Evolutionary conservation across 1,140 invertebrate species (phyloP).

Genomic region (Lordiphosa stackelbergi): DNA sequence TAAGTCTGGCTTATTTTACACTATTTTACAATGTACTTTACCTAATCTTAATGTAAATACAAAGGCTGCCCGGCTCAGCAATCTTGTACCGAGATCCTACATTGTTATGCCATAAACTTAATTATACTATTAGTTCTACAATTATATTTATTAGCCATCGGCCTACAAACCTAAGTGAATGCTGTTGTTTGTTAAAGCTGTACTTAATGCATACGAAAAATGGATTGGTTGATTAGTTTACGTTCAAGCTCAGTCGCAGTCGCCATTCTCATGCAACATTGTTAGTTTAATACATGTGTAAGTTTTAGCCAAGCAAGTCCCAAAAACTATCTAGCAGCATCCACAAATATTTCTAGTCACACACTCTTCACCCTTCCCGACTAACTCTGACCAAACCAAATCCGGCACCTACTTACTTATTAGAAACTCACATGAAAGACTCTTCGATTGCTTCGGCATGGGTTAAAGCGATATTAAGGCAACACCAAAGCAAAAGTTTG

Average conservation of each 20-base stretch:
- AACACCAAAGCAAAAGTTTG: constrained; percentile 55
- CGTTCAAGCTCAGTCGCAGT: constrained; percentile 45
- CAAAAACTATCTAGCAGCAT: constrained; percentile 10
- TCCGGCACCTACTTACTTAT: constrained; percentile 52
- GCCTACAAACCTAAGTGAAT: constrained; percentile 51
- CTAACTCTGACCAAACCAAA: constrained; percentile 63
- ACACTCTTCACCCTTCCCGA: constrained; percentile 35
- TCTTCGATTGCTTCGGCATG: constrained; percentile 43
- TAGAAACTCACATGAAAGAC: constrained; percentile 65
- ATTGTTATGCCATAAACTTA: constrained; percentile 53
- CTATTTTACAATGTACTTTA: constrained; percentile 42
- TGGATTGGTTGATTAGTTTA: constrained; percentile 3
- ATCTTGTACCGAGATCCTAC: constrained; percentile 67
- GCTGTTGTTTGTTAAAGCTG: constrained; percentile 73
- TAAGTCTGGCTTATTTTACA: constrained; percentile 46
- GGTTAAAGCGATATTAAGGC: constrained; percentile 40
- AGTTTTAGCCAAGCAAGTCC: constrained; percentile 38
- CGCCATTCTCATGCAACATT: constrained; percentile 45
- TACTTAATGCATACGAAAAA: constrained; percentile 47
- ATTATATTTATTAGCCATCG: constrained; percentile 44
- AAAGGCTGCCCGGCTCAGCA: constrained; percentile 67
- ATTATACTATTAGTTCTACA: constrained; percentile 32
- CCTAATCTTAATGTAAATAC: constrained; percentile 63
- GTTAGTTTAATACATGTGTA: constrained; percentile 73
- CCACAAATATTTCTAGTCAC: constrained; percentile 50